Conservation (phyloP, 2,113 vertebrate genomes). For the Smithornis capensis region DNA sequence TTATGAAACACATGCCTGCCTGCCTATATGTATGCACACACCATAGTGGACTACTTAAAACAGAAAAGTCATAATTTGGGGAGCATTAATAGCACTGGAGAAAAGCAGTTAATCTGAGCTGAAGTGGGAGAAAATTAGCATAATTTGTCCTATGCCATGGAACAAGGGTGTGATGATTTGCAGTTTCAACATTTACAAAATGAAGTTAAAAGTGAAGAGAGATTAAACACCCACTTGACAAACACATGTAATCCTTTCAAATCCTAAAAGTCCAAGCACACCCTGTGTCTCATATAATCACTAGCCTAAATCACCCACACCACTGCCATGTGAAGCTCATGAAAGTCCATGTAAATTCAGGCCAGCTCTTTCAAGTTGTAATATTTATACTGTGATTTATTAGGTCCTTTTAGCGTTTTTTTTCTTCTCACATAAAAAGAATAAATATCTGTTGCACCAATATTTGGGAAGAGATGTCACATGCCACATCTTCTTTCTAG, state of each 20-base stretch:
- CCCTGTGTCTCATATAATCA: neutral
- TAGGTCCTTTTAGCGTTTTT: neutral
- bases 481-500: neutral
- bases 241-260: neutral
- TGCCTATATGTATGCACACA: neutral
- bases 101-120: neutral
- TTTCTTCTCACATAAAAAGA: neutral
- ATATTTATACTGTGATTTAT: neutral
- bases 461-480: neutral
- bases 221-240: conserved; percentile 12
- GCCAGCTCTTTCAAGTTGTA: neutral
- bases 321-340: neutral
- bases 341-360: neutral
- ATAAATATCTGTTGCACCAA: neutral
- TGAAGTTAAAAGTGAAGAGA: neutral
- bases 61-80: neutral
- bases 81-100: neutral
- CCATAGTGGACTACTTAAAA: neutral
- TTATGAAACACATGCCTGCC: conserved; percentile 10
- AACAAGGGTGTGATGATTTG: neutral
- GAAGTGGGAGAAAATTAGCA: neutral
- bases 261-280: neutral
- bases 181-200: neutral
- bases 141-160: neutral
- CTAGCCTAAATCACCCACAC: neutral